phyloP scores from a whole-genome alignment of 2,113 vertebrate species.

The Dasyprocta punctata region DNA sequence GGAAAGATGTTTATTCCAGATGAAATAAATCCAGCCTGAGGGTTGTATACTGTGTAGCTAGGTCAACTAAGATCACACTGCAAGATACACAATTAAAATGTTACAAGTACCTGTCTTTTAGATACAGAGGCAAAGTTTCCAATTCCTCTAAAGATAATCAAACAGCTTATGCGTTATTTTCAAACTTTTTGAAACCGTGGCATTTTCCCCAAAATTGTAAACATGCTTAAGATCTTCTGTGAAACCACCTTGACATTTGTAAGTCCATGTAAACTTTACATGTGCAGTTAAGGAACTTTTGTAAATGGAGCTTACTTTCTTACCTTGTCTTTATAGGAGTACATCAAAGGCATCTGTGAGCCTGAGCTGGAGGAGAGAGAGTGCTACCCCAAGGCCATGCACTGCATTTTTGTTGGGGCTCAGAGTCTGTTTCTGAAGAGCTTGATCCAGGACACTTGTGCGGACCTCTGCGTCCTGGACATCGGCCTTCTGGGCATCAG shows the following conservation, averaged over 20 bases:
- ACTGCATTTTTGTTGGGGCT: constrained; percentile 96
- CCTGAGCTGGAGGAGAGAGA: constrained; percentile 95
- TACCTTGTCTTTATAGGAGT: constrained; percentile 89
- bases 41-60: background rate
- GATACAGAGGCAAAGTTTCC: background rate
- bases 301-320: background rate
- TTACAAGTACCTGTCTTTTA: background rate
- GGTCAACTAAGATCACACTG: background rate
- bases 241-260: background rate
- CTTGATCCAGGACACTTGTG: constrained; percentile 94
- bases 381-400: constrained; percentile 96
- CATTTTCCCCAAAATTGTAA: background rate
- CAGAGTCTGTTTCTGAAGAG: constrained; percentile 93
- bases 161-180: background rate
- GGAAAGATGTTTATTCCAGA: background rate
- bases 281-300: background rate
- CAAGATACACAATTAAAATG: background rate
- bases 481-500: constrained; percentile 91
- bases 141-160: background rate
- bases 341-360: constrained; percentile 96
- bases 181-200: background rate
- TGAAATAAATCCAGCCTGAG: background rate
- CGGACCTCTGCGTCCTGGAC: constrained; percentile 92
- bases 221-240: background rate
- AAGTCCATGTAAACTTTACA: background rate